A percentile compares a stretch with the other conserved stretches of the same genome.
Conservation (phyloP, 2,113 vertebrate genomes). For the Oryctolagus cuniculus region DNA sequence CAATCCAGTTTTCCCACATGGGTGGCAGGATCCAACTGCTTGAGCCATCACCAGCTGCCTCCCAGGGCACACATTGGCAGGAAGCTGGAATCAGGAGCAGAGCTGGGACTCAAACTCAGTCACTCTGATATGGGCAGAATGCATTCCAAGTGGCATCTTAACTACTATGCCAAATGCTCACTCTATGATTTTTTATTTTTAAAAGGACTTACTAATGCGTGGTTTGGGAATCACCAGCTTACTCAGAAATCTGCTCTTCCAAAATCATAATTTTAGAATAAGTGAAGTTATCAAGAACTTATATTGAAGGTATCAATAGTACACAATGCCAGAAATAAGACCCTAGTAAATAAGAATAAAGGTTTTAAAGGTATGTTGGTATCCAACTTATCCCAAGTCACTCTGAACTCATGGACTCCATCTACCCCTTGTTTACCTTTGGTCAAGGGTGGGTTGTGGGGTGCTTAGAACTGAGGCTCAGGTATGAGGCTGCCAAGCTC, state of each 20-base stretch:
- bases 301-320: not conserved
- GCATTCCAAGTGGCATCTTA: too few species aligned
- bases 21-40: too few species aligned
- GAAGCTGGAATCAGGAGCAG: too few species aligned
- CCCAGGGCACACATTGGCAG: too few species aligned
- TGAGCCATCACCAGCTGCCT: too few species aligned
- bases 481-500: not conserved
- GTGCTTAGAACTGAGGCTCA: not conserved
- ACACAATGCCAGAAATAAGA: not conserved
- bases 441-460: too few species aligned
- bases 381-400: not conserved
- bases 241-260: not conserved
- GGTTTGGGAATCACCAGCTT: not conserved
- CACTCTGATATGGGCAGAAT: too few species aligned
- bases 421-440: not conserved
- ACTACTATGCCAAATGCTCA: too few species aligned
- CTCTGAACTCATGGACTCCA: too few species aligned
- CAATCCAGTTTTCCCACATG: too few species aligned
- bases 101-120: too few species aligned
- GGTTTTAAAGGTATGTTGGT: not conserved
- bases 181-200: not conserved
- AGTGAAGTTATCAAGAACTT: constrained; percentile 17
- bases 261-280: constrained; percentile 37
- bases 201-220: not conserved
- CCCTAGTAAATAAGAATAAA: not conserved